phyloP scores from a whole-genome alignment of 2,113 vertebrate species.

The Ranitomeya variabilis region DNA sequence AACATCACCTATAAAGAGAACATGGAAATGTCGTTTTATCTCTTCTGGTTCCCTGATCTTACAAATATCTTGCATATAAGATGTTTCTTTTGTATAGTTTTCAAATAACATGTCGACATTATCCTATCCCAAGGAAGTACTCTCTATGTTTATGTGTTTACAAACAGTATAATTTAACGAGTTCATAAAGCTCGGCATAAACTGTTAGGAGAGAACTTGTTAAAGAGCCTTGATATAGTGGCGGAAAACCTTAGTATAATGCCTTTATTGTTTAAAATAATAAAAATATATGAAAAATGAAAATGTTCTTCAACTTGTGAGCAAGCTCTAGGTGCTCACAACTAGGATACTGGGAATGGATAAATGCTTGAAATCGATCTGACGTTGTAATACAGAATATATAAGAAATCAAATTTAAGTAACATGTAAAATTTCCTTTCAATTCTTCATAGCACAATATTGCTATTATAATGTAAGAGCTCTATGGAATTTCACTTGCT shows the following conservation, averaged over 20 bases:
- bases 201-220: slow-evolving; percentile 9
- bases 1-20: neutral
- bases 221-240: slow-evolving; percentile 16
- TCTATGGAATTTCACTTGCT: neutral
- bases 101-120: neutral
- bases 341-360: neutral
- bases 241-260: neutral
- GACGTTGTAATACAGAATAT: neutral
- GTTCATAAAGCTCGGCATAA: slow-evolving; percentile 25
- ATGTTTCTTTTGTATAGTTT: neutral
- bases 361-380: neutral
- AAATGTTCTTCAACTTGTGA: neutral
- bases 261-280: neutral
- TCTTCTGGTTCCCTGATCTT: neutral
- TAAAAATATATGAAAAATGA: slow-evolving; percentile 14
- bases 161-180: slow-evolving; percentile 31
- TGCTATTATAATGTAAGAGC: neutral
- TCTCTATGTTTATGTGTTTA: slow-evolving; percentile 32
- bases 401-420: neutral
- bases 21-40: neutral
- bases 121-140: neutral
- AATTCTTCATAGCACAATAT: neutral
- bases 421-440: neutral
- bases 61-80: neutral
- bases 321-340: neutral